Base-by-base conservation (phyloP, 2,113 vertebrate genomes). In the Fregata magnificens region DNA sequence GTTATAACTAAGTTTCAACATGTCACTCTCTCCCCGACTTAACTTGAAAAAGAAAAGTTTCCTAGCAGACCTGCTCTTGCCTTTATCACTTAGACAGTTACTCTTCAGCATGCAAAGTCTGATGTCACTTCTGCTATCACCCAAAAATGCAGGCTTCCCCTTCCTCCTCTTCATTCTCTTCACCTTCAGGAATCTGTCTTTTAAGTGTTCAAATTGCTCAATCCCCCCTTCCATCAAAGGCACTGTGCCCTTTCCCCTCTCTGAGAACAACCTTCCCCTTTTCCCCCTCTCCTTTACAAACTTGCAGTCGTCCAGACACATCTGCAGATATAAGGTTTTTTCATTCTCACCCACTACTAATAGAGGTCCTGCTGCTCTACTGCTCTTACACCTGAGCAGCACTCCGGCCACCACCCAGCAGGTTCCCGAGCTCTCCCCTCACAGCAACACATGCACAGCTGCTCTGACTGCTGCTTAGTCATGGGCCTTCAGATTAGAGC, bases 371-470 rank as follows among this genome's bases (percentile, higher is more conserved):
- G 40, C 31, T 44, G 42, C 74, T 62, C 67, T 16, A 8, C 67
- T 17, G 59, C 40, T 25, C 72, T 66, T 5, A 21, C 8, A 40
- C 34, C 40, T 2, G 14, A 71, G 55, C 5, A 26, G 38, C 29
- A 31, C 26, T 18, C 17, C 79, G 74, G 61, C 17, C 50, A 59
- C 19, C 55, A 32, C 21, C 17, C 10, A 0, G 6, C 63, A 42
- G 13, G 36, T 31, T 58, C 44, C 62, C 11, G 2, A 67, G 53
- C 66, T 21, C 56, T 32, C 31, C 32, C 22, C 71, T 72, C 34
- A n/a, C 11, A 61, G 25, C 17, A 25, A 12, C 6, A 5, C 0
- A 0, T 3, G 10, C 26, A 17, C 40, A 59, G 36, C 61, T 79
- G n/a, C 56, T 40, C 40, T 14, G 47, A 38, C 25, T 13, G 25